Base-by-base conservation (phyloP, 2,113 vertebrate genomes). In the Syrmaticus mikado region DNA sequence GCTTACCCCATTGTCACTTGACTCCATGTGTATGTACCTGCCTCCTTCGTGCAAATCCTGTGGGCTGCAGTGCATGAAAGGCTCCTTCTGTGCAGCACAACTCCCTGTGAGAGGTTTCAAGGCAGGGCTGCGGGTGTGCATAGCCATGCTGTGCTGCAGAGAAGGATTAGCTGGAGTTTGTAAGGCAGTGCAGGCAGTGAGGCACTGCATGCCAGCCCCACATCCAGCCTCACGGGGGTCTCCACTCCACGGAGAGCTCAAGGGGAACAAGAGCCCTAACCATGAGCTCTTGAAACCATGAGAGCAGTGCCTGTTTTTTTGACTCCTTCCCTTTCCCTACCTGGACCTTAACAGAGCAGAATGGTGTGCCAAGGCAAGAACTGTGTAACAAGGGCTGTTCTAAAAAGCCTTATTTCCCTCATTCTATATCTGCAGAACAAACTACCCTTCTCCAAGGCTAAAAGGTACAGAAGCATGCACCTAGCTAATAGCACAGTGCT, bases 171-270 rank as follows among this genome's bases (percentile, higher is more conserved):
- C 72, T 71, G 0, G 1, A 40, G 45, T 20, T 17, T 40, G 10
- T 1, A 1, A 3, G 16, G 53, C 0, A 0, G 16, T 1, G 4
- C 0, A 0, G 11, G 13, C 36, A 2, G 0, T 0, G 9, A 36
- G 52, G 7, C 0, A 3, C 48, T 48, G 24, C 6, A 9, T 62
- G 60, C 60, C 21, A 40, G 36, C 36, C 25, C 15, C n/a, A 36
- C n/a, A 38, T 25, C 34, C 66, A 53, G 30, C 21, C 38, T 20
- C 70, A 6, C 1, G 13, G 25, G 19, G 1, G 1, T 8, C 60
- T 43, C 27, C 0, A 1, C 40, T 74, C 75, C 21, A 17, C 11
- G 2, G 72, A 61, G 15, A 77, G 60, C 53, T 34, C 0, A 0
- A 36, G 11, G 0, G 0, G 7, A 7, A 74, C 28, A 38, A 32